Conservation (phyloP, 2,888 invertebrate species). For the Antheraea yamamai region DNA sequence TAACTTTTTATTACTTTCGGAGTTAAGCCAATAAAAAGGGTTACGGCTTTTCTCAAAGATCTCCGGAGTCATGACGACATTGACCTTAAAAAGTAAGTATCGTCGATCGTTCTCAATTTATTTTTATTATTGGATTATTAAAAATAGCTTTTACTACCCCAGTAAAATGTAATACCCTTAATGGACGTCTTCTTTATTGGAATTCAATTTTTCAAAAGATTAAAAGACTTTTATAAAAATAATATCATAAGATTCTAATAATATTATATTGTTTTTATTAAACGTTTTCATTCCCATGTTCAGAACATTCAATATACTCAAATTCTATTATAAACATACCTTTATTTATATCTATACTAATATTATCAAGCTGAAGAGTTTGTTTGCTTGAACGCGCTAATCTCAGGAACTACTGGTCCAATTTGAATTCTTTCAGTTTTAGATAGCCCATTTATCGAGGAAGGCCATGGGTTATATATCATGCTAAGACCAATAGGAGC, state of each 20-base stretch:
- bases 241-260: too few species aligned
- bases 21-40: constrained; percentile 8
- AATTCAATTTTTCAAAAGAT: background rate
- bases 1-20: background rate
- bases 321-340: background rate
- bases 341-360: too few species aligned
- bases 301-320: background rate
- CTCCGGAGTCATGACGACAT: constrained; percentile 17
- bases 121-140: constrained; percentile 12
- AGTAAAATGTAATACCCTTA: background rate
- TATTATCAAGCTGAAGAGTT: too few species aligned
- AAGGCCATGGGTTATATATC: too few species aligned
- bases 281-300: background rate
- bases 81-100: constrained; percentile 18
- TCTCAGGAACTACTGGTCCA: too few species aligned
- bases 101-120: constrained; percentile 9
- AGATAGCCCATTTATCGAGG: too few species aligned
- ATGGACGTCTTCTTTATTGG: background rate
- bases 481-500: too few species aligned
- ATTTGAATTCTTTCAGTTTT: too few species aligned
- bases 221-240: background rate
- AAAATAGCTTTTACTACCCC: background rate
- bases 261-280: too few species aligned
- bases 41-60: constrained; percentile 1
- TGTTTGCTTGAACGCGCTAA: too few species aligned